A percentile compares a stretch with the other conserved stretches of the same genome.
phyloP scores from a whole-genome alignment of 2,113 vertebrate species.

The Otus sunia region DNA sequence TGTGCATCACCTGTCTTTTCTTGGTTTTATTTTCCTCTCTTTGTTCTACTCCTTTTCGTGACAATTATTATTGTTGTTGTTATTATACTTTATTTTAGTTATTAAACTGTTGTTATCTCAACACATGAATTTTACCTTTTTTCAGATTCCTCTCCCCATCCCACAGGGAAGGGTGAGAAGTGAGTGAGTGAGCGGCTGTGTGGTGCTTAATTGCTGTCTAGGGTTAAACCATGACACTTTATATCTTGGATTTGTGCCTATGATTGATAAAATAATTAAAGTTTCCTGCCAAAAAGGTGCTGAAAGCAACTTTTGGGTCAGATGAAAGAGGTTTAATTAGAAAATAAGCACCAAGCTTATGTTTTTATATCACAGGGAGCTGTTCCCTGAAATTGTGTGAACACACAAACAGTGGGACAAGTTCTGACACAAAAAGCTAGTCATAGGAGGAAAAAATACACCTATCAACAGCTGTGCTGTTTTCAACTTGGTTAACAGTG shows the following conservation, averaged over 20 bases:
- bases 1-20: too few species aligned
- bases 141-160: too few species aligned
- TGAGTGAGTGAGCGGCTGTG: too few species aligned
- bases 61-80: too few species aligned
- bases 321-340: conserved; percentile 2
- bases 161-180: too few species aligned
- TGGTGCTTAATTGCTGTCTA: too few species aligned
- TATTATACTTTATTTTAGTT: too few species aligned
- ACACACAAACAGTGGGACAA: background rate
- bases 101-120: too few species aligned
- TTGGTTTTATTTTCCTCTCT: too few species aligned
- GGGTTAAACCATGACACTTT: background rate
- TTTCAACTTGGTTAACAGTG: background rate
- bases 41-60: too few species aligned
- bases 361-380: background rate
- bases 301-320: background rate
- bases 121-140: too few species aligned
- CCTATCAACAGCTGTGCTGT: background rate
- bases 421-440: background rate
- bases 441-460: background rate
- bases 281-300: background rate
- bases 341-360: background rate
- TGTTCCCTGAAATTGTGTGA: background rate
- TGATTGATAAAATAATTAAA: conserved; percentile 12
- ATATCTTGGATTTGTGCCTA: background rate